Percentiles rank a stretch among this genome's conserved stretches.
phyloP scores from a whole-genome alignment of 2,113 vertebrate genomes.

The Pseudopipra pipra region DNA sequence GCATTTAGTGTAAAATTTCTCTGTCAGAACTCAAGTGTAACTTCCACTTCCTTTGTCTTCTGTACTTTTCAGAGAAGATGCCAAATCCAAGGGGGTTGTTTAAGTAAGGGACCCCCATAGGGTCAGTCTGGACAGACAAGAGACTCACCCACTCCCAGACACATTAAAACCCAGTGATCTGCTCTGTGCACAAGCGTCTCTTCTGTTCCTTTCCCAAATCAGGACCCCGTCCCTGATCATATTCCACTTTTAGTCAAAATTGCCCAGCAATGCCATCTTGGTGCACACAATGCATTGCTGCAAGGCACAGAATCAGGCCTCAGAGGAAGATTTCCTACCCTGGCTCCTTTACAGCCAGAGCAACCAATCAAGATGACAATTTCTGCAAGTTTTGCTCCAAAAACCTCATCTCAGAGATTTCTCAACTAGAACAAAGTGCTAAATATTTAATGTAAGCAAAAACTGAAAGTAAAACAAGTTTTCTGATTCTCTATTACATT shows the following conservation, averaged over 20 bases:
- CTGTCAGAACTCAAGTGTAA: neutral
- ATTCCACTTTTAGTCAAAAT: neutral
- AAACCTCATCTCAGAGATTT: conserved; percentile 28
- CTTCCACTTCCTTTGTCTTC: neutral
- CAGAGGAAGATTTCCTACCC: neutral
- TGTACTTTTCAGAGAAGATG: neutral
- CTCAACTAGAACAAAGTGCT: conserved; percentile 44
- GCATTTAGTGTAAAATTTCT: neutral
- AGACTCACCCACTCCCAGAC: neutral
- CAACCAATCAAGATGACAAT: neutral
- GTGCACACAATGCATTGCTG: accelerated
- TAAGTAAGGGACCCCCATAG: accelerated
- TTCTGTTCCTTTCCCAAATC: neutral
- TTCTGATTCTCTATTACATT: conserved; percentile 30
- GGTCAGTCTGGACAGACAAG: accelerated
- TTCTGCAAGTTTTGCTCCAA: conserved; percentile 29
- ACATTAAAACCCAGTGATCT: neutral
- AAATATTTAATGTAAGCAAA: conserved; percentile 59
- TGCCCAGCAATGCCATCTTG: accelerated
- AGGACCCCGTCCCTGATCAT: neutral
- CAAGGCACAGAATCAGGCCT: neutral
- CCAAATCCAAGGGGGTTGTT: neutral
- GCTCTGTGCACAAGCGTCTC: neutral
- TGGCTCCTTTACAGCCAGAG: neutral
- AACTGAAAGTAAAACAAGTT: neutral